These are phyloP conservation scores for Cirrhinus mrigala DNA, from an alignment of 2,797 vertebrate species.

Conservation along the genomic window DNA sequence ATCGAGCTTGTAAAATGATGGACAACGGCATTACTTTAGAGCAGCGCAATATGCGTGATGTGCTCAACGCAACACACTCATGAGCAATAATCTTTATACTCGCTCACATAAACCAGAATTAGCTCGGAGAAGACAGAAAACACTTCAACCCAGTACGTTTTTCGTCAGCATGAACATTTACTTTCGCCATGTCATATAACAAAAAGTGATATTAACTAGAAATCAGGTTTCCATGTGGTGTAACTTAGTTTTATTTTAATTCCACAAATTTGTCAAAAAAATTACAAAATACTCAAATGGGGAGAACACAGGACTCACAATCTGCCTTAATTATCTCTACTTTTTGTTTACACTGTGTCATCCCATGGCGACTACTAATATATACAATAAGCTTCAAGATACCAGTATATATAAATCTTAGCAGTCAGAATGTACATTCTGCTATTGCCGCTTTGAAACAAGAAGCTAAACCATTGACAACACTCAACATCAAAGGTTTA, in stretches of 20 bases:
- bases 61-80: background rate
- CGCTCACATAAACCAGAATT: background rate
- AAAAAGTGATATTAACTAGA: constrained; percentile 54
- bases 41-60: background rate
- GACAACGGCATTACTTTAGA: constrained; percentile 14
- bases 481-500: constrained; percentile 94
- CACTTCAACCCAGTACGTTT: background rate
- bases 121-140: constrained; percentile 17
- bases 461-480: constrained; percentile 95
- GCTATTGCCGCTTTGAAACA: constrained; percentile 93
- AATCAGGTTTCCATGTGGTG: constrained; percentile 83
- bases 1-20: constrained; percentile 22
- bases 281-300: constrained; percentile 99
- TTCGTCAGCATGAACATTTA: constrained; percentile 57
- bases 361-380: constrained; percentile 99
- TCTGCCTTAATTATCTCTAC: constrained; percentile 97
- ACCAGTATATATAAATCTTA: constrained; percentile 98
- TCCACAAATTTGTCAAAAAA: constrained; percentile 99
- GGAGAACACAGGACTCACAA: constrained; percentile 99
- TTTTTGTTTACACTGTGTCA: constrained; percentile 99
- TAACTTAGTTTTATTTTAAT: constrained; percentile 99
- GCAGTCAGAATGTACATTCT: constrained; percentile 96
- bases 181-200: constrained; percentile 52
- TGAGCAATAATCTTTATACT: background rate
- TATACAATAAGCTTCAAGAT: constrained; percentile 99